These are phyloP conservation scores for Apis florea DNA, from an alignment of 1,140 invertebrate species.

Conservation along the genomic window DNA sequence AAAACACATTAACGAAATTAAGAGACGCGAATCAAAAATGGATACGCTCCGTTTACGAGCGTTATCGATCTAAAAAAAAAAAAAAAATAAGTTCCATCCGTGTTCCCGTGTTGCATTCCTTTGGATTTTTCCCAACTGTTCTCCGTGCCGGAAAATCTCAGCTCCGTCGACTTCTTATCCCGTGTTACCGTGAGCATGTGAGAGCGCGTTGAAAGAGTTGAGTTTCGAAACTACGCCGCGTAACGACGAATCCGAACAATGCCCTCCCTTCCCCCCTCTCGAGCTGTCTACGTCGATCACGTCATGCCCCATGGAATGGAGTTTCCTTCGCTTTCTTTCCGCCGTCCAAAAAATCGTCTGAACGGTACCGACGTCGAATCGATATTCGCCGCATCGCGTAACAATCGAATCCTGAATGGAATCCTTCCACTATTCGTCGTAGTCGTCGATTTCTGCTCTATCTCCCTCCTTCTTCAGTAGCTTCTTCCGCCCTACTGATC, in stretches of 20 bases:
- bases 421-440: conserved; percentile 5
- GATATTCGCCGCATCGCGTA: conserved; percentile 45
- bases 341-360: conserved; percentile 17
- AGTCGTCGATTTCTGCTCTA: neutral
- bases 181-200: neutral
- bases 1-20: too few relatives aligned
- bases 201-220: neutral
- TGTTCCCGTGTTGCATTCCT: neutral
- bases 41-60: conserved; percentile 5
- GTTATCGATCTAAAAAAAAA: neutral
- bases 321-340: conserved; percentile 26
- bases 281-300: conserved; percentile 44
- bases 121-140: neutral
- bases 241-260: conserved; percentile 43
- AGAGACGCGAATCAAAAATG: accelerated
- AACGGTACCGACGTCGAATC: conserved; percentile 38
- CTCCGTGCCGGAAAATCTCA: conserved; percentile 12
- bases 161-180: neutral
- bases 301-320: neutral
- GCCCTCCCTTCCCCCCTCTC: neutral
- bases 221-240: conserved; percentile 13
- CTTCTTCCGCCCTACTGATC: conserved; percentile 14
- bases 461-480: neutral
- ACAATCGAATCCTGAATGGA: conserved; percentile 42
- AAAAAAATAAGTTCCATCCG: neutral